phyloP scores from a whole-genome alignment of 2,888 invertebrate genomes.

The Onchidella celtica region DNA sequence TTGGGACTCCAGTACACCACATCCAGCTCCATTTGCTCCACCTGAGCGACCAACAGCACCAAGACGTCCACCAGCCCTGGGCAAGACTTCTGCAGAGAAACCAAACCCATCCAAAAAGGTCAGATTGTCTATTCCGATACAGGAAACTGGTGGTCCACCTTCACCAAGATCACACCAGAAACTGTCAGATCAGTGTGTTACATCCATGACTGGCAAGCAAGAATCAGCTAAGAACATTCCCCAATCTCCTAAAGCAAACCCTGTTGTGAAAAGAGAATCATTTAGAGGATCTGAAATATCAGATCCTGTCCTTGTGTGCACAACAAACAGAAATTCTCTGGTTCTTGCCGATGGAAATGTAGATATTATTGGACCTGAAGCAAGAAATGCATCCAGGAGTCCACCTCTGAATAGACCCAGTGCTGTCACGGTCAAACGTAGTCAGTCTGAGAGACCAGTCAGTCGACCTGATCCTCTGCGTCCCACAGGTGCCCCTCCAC shows the following conservation, averaged over 20 bases:
- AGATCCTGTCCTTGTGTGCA: constrained; percentile 71
- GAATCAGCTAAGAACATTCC: constrained; percentile 19
- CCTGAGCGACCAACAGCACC: constrained; percentile 36
- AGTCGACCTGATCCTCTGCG: constrained; percentile 8
- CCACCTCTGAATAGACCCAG: constrained; percentile 14
- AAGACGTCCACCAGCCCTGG: constrained; percentile 26
- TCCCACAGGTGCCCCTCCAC: constrained; percentile 8
- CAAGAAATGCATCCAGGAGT: constrained; percentile 34
- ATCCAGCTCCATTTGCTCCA: constrained; percentile 8
- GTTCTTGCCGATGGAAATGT: constrained; percentile 60
- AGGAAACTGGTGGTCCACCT: constrained; percentile 41
- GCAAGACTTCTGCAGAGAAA: constrained; percentile 2
- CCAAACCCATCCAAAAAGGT: constrained; percentile 41
- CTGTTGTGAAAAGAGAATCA: constrained; percentile 64
- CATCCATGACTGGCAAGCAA: constrained; percentile 35
- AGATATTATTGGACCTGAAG: constrained; percentile 53
- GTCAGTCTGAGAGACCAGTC: constrained; percentile 51
- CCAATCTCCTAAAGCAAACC: constrained; percentile 35
- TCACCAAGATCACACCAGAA: constrained; percentile 35
- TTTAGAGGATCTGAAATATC: constrained; percentile 69
- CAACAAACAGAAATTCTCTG: constrained; percentile 71
- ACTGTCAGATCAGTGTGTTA: constrained; percentile 18
- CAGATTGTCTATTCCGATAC: constrained; percentile 40
- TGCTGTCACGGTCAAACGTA: constrained; percentile 48
- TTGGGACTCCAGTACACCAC: constrained; percentile 18